Evolutionary conservation across 2,113 vertebrate genomes (phyloP), one percentile per base, ranked within the genome.

Genomic region (Bucco capensis): DNA sequence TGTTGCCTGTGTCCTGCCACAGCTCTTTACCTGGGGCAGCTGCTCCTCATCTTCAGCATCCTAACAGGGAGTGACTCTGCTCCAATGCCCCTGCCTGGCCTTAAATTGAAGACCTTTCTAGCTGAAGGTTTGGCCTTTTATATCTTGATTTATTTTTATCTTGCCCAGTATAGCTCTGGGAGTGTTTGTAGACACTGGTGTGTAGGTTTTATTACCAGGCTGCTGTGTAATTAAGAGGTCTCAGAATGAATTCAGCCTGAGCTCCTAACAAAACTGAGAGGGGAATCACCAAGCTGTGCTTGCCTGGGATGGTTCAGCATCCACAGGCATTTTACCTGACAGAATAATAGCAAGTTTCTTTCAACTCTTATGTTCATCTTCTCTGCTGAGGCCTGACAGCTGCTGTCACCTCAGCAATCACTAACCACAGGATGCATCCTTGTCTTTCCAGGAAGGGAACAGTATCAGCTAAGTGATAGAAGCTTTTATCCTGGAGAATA

Each of bases 21-120:
- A 2, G 61, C 75, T 88, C 73, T 77, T n/a, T 53, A 66, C 85
- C 91, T 1, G 11, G 18, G 86, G 86, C 3, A 0, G 35, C 76
- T 69, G 14, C 66, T 90, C 33, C 86, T 35, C 49, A 10, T 85
- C 70, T 72, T 47, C 67, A 24, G 91, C 74, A 84, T 11, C 70
- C 69, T 94, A 96, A 94, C 14, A 8, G 0, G 2, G 75, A 84
- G 27, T 61, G 91, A 96, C 79, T 92, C 0, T 1, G 10, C 64
- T 89, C 0, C 0, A 67, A 73, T 57, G 61, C 33, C 87, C 88
- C 92, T 65, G 79, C 54, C 47, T 87, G 24, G 9, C 67, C 4
- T 5, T 62, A 94, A 95, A 94, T 8, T 54, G 49, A 69, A 93
- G 84, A 85, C 71, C 47, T 96, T 95, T 94, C 47, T 70, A 69